Evolutionary conservation across 2,888 invertebrate species (phyloP).

Genomic region (Eulithis testata): DNA sequence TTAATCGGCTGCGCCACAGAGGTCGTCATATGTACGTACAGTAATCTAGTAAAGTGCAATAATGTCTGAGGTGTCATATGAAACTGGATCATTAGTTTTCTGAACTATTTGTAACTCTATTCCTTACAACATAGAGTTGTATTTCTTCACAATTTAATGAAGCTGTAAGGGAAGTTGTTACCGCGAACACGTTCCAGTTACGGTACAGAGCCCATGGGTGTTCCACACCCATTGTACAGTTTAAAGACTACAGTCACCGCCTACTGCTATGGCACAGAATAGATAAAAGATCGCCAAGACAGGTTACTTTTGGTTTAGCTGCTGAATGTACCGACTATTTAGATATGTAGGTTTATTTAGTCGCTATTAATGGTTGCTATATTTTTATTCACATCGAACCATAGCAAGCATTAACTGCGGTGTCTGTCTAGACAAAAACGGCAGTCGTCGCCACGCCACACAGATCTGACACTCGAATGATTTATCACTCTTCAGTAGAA

Average conservation of each 20-base stretch:
- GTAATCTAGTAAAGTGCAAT: neutral
- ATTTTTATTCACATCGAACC: too few relatives aligned
- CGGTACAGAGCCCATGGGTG: constrained; percentile 55
- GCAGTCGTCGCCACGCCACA: constrained; percentile 7
- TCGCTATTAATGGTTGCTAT: too few relatives aligned
- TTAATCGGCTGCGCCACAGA: too few relatives aligned
- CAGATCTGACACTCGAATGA: constrained; percentile 32
- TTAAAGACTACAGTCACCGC: constrained; percentile 13
- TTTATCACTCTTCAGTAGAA: constrained; percentile 36
- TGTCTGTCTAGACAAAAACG: constrained; percentile 1
- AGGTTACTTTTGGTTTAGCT: too few relatives aligned
- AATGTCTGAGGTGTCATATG: neutral
- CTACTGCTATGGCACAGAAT: neutral
- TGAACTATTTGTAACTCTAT: constrained; percentile 1
- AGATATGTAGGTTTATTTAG: too few relatives aligned
- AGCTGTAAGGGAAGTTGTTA: constrained; percentile 58
- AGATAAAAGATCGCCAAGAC: neutral
- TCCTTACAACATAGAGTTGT: neutral
- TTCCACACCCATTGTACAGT: constrained; percentile 52
- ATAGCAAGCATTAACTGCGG: too few relatives aligned
- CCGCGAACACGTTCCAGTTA: constrained; percentile 54
- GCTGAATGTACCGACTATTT: too few relatives aligned
- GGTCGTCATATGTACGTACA: neutral
- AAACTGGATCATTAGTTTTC: too few relatives aligned
- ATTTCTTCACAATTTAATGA: constrained; percentile 20